phyloP scores from a whole-genome alignment of 2,888 invertebrate genomes.

The Kuschelorhynchus macadamiae region DNA sequence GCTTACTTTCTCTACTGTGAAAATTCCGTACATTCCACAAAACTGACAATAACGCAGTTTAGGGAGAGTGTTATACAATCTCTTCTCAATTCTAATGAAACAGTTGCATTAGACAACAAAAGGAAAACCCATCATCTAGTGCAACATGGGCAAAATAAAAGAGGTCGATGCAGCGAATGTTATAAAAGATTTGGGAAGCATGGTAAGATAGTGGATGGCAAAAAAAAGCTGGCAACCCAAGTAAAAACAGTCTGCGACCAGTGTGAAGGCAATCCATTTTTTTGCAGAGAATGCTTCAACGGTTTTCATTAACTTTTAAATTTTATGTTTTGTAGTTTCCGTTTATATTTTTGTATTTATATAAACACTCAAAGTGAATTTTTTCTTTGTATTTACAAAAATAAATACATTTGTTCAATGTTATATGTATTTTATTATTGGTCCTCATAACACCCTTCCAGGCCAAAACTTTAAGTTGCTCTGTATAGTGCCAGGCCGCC shows the following conservation, averaged over 20 bases:
- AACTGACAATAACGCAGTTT: slow-evolving; percentile 5
- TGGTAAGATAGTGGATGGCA: slow-evolving; percentile 18
- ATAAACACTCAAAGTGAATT: too few species aligned
- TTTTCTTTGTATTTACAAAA: slow-evolving; percentile 4
- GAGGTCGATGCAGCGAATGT: slow-evolving; percentile 4
- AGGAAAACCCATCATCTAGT: slow-evolving; percentile 3
- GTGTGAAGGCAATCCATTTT: neutral
- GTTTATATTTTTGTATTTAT: slow-evolving; percentile 4
- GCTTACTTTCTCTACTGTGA: slow-evolving; percentile 1
- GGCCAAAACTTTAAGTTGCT: slow-evolving; percentile 1
- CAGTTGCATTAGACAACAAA: neutral
- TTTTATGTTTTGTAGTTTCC: neutral
- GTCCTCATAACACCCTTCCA: neutral
- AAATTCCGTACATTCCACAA: neutral
- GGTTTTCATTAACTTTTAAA: slow-evolving; percentile 7
- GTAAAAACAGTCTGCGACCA: slow-evolving; percentile 14
- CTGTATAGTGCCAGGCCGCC: neutral
- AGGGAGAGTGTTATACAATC: slow-evolving; percentile 5
- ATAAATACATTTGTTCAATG: slow-evolving; percentile 4
- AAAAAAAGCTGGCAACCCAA: too few species aligned
- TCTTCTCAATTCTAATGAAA: neutral
- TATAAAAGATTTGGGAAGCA: too few species aligned
- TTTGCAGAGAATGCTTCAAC: slow-evolving; percentile 25
- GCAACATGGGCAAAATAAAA: slow-evolving; percentile 2
- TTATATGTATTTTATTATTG: neutral